phyloP scores from a whole-genome alignment of 2,888 invertebrate genomes.

The Panopea generosa region DNA sequence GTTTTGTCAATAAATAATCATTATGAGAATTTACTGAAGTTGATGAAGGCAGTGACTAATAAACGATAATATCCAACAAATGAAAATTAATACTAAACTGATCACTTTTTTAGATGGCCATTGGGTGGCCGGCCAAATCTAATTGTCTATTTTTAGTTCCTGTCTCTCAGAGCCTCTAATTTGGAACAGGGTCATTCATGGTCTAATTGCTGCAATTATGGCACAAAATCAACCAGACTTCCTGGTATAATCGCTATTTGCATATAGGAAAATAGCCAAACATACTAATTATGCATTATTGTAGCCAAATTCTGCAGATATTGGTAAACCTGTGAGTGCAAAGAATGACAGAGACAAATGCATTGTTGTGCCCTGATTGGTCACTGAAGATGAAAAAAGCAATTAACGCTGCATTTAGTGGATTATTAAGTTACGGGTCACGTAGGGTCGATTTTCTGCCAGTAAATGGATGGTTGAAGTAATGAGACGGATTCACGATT shows the following conservation, averaged over 20 bases:
- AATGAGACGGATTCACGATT: slow-evolving; percentile 29
- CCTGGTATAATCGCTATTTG: slow-evolving; percentile 32
- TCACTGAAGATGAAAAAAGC: slow-evolving; percentile 33
- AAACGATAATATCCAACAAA: slow-evolving; percentile 31
- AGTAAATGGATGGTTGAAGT: slow-evolving; percentile 29
- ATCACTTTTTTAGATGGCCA: slow-evolving; percentile 16
- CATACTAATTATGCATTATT: slow-evolving; percentile 28
- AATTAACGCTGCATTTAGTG: slow-evolving; percentile 53
- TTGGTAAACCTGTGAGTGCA: slow-evolving; percentile 10
- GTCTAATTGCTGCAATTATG: slow-evolving; percentile 37
- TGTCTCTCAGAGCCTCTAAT: background rate
- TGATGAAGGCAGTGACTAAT: slow-evolving; percentile 27
- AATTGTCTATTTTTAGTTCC: too few species aligned
- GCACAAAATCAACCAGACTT: slow-evolving; percentile 21
- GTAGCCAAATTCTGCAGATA: slow-evolving; percentile 10
- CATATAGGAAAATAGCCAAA: slow-evolving; percentile 42
- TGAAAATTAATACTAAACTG: slow-evolving; percentile 43
- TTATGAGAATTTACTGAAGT: too few species aligned
- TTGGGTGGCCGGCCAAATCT: too few species aligned
- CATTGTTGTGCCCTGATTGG: slow-evolving; percentile 41
- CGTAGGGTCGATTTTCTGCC: slow-evolving; percentile 29
- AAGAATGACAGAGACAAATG: slow-evolving; percentile 29
- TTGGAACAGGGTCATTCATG: background rate
- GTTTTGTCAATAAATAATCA: too few species aligned
- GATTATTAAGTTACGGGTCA: slow-evolving; percentile 40